These are phyloP conservation scores for Ochlodes sylvanus DNA, from an alignment of 2,888 invertebrate species.

Conservation along the genomic window DNA sequence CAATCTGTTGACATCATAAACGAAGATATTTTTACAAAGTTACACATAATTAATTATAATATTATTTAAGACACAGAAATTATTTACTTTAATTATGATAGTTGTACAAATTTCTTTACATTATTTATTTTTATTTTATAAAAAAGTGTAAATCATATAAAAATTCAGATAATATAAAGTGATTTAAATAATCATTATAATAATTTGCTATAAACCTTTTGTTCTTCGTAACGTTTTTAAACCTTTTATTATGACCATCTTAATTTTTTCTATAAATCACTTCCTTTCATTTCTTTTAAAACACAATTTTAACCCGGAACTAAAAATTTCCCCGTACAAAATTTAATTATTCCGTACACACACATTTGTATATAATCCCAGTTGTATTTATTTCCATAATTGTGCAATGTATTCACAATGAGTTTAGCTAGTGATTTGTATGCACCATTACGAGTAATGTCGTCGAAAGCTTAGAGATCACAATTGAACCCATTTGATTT, in stretches of 20 bases:
- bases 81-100: too few species aligned
- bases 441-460: conserved; percentile 15
- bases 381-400: conserved; percentile 4
- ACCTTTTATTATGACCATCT: too few species aligned
- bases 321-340: too few species aligned
- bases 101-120: too few species aligned
- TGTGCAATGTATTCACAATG: conserved; percentile 11
- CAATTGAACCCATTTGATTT: conserved; percentile 1
- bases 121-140: too few species aligned
- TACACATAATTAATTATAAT: background rate
- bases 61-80: too few species aligned
- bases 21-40: background rate
- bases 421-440: conserved; percentile 9
- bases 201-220: background rate
- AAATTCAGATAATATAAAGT: background rate
- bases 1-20: conserved; percentile 1
- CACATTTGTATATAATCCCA: conserved; percentile 12
- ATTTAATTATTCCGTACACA: background rate
- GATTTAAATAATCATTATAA: background rate
- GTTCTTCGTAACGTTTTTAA: too few species aligned
- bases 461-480: conserved; percentile 15
- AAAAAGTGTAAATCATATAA: too few species aligned
- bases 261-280: too few species aligned
- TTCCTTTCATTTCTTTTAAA: too few species aligned
- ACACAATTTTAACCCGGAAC: too few species aligned